Percentiles rank a stretch among this genome's conserved stretches.
Evolutionary conservation across 2,113 vertebrate species (phyloP).

Genomic region (Plestiodon gilberti): DNA sequence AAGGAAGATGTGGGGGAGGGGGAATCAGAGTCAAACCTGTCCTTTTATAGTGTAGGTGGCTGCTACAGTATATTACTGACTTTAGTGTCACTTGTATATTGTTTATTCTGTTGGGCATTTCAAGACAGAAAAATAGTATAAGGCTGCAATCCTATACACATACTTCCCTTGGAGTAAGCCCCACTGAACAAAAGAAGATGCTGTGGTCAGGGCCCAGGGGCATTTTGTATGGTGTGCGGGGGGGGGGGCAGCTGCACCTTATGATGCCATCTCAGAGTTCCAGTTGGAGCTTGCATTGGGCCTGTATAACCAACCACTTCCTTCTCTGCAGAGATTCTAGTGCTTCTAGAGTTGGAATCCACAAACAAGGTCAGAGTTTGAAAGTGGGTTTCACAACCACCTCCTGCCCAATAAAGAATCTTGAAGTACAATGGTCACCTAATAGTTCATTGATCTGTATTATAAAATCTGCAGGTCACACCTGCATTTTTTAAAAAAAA

Average conservation of each 20-base stretch:
- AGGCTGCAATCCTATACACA: too few relatives aligned
- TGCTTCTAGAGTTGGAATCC: background rate
- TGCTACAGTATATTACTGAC: background rate
- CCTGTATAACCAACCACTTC: too few relatives aligned
- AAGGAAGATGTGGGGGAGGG: background rate
- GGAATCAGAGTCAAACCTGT: background rate
- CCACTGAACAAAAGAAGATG: background rate
- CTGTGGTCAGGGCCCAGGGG: too few relatives aligned
- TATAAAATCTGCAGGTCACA: background rate
- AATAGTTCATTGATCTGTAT: too few relatives aligned
- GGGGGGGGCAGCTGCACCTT: too few relatives aligned
- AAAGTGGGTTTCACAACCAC: background rate
- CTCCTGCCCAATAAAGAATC: background rate
- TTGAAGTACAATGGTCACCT: background rate
- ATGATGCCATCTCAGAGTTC: too few relatives aligned
- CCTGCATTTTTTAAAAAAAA: background rate
- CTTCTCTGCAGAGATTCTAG: background rate
- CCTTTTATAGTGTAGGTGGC: background rate
- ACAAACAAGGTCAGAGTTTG: background rate
- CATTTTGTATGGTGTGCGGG: too few relatives aligned
- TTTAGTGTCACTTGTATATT: too few relatives aligned
- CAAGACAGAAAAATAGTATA: background rate
- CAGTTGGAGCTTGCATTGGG: too few relatives aligned
- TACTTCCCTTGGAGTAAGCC: too few relatives aligned
- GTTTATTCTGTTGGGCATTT: background rate